Percentiles rank a stretch among this genome's conserved stretches.
phyloP scores from a whole-genome alignment of 1,140 invertebrate genomes.

The Pseudoatta argentina region DNA sequence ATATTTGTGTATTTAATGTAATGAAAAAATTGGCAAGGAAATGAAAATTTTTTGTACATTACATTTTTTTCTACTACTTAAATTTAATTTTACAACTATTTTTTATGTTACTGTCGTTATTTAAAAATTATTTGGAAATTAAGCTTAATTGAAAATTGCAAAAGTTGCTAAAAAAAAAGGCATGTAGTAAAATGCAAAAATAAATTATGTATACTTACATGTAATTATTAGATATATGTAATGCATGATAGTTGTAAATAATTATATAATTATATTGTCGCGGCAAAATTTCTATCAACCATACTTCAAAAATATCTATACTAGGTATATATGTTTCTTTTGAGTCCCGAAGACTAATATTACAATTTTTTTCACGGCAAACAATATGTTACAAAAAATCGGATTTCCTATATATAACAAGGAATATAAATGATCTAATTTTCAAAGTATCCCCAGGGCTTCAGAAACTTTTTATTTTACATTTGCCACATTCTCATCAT shows the following conservation, averaged over 20 bases:
- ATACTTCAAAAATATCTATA: background rate
- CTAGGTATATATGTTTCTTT: background rate
- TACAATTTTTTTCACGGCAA: constrained; percentile 26
- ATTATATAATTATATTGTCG: background rate
- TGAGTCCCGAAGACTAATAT: constrained; percentile 2
- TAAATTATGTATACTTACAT: background rate
- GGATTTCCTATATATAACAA: constrained; percentile 69
- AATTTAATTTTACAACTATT: constrained; percentile 14
- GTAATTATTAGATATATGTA: background rate
- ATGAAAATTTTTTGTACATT: background rate
- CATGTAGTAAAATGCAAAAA: background rate
- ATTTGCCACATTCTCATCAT: constrained; percentile 77
- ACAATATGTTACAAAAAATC: constrained; percentile 64
- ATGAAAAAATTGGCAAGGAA: background rate
- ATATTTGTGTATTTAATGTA: background rate
- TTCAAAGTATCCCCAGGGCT: constrained; percentile 78
- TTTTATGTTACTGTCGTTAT: background rate
- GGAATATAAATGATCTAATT: constrained; percentile 84
- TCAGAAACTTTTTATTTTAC: constrained; percentile 78
- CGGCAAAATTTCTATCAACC: background rate
- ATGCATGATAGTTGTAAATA: constrained; percentile 4
- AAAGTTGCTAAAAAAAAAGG: background rate
- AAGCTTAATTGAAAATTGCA: background rate
- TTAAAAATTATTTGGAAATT: background rate
- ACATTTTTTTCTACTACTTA: background rate